Conservation (phyloP, 2,797 vertebrate genomes). For the Anabacerthia variegaticeps region DNA sequence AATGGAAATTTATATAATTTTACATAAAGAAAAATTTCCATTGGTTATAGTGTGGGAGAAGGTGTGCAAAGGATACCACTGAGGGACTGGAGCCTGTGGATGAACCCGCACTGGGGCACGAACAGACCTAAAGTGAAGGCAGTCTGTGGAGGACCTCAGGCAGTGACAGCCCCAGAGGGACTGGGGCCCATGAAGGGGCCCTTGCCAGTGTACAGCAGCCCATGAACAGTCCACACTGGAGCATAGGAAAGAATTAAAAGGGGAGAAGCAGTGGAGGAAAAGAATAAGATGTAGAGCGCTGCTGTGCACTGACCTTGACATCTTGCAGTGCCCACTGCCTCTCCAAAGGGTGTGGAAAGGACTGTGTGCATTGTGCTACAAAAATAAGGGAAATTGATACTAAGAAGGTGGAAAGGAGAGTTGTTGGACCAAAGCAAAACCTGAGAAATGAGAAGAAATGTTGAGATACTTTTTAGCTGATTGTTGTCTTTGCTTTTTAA, state of each 20-base stretch:
- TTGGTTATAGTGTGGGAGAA: background rate
- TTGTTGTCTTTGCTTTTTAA: background rate
- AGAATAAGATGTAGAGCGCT: background rate
- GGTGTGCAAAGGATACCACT: background rate
- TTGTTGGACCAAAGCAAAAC: background rate
- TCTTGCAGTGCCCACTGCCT: background rate
- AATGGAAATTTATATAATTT: conserved; percentile 20
- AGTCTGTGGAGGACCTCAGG: background rate
- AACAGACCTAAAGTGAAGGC: background rate
- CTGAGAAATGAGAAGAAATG: background rate
- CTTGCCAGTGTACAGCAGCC: background rate
- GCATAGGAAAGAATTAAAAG: background rate
- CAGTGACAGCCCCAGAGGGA: rapidly evolving
- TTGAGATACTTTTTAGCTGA: rapidly evolving
- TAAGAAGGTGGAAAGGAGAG: background rate
- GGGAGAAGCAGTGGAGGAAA: background rate
- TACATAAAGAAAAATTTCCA: conserved; percentile 19
- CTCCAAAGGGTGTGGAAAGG: background rate
- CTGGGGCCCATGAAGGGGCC: background rate
- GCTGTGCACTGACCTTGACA: background rate
- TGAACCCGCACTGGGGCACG: rapidly evolving
- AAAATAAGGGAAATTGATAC: background rate
- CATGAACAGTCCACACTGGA: background rate
- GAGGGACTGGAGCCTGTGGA: rapidly evolving
- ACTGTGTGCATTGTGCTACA: rapidly evolving